A percentile compares a stretch with the other conserved stretches of the same genome.
phyloP scores from a whole-genome alignment of 2,797 vertebrate species.

The Macropus fuliginosus region DNA sequence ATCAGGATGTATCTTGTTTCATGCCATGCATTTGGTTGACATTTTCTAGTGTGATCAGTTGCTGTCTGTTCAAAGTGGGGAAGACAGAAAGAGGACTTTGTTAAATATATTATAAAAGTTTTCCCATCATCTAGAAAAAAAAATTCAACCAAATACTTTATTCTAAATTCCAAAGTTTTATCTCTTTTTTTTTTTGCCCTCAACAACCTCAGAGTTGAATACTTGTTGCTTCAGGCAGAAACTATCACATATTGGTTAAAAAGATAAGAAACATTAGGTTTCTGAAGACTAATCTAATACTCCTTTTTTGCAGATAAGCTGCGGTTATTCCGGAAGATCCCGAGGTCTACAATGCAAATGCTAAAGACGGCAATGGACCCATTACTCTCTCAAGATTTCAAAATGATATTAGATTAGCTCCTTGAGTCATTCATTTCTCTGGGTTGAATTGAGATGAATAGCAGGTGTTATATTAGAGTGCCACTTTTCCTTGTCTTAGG shows the following conservation, averaged over 20 bases:
- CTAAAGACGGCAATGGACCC: slow-evolving; percentile 77
- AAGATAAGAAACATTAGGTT: neutral
- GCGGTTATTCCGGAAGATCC: slow-evolving; percentile 74
- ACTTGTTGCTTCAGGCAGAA: neutral
- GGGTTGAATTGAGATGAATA: neutral
- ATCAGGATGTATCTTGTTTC: neutral
- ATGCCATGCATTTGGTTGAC: neutral
- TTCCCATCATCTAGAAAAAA: neutral
- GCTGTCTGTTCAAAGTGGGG: neutral
- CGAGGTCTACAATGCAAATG: slow-evolving; percentile 62
- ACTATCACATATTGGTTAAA: neutral
- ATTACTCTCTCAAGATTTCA: slow-evolving; percentile 79
- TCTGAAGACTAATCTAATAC: neutral
- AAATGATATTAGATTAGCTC: slow-evolving; percentile 81
- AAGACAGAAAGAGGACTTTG: neutral
- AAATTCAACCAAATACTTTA: neutral
- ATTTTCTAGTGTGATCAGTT: neutral
- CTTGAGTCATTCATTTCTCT: neutral
- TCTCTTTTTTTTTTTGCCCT: too few species aligned
- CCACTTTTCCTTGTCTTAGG: neutral
- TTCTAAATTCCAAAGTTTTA: neutral
- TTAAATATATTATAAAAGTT: neutral
- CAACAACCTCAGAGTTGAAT: neutral
- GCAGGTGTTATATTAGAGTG: neutral
- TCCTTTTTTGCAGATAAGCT: slow-evolving; percentile 73